phyloP scores from a whole-genome alignment of 64 coral and sea anemone genomes.

The Pachyseris speciosa region DNA sequence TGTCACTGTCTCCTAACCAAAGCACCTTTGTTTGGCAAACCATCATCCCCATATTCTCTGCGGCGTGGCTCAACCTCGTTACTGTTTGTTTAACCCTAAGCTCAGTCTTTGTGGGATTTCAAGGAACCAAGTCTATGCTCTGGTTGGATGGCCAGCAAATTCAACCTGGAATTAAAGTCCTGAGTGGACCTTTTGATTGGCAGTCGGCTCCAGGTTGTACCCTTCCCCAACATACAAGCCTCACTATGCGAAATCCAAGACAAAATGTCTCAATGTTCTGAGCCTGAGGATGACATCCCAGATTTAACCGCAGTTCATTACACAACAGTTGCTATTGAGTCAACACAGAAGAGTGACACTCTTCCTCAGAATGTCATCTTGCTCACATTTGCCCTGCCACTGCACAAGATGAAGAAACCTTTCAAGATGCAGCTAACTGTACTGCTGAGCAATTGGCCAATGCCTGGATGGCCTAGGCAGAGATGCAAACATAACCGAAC shows the following conservation, averaged over 20 bases:
- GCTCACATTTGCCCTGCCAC: neutral
- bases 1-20: constrained; percentile 23
- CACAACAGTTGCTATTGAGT: neutral
- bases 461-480: neutral
- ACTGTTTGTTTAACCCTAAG: neutral
- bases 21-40: neutral
- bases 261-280: neutral
- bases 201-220: neutral
- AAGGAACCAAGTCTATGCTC: neutral
- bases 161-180: constrained; percentile 9
- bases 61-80: neutral
- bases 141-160: constrained; percentile 24
- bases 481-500: neutral
- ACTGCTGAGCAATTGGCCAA: neutral
- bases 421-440: neutral
- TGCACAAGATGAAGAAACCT: neutral
- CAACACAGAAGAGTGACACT: neutral
- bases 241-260: no score
- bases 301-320: neutral
- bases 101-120: neutral
- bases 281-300: no score
- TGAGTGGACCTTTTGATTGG: constrained; percentile 18
- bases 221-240: neutral
- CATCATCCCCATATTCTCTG: neutral
- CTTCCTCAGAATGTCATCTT: neutral